Conservation (phyloP, 2,113 vertebrate species). For the Notarius quadriscutis region DNA sequence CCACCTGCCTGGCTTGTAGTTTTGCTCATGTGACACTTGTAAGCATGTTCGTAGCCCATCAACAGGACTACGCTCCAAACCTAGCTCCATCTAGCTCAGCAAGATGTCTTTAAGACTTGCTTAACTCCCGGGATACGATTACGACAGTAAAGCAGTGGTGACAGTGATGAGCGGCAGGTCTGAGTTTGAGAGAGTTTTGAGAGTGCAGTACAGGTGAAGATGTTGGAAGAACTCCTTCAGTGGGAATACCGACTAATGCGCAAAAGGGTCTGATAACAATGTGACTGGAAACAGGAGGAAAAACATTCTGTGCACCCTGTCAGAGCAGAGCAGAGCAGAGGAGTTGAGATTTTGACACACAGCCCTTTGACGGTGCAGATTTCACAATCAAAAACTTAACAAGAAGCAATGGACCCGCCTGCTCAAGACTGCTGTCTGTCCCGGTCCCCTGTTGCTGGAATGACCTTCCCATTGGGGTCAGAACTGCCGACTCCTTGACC, state of each 20-base stretch:
- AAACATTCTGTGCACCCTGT: neutral
- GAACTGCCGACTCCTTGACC: no score
- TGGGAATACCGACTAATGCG: no score
- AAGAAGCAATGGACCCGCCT: neutral
- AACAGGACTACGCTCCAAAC: neutral
- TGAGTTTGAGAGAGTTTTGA: neutral
- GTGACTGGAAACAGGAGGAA: neutral
- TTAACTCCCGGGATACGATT: neutral
- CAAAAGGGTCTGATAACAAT: neutral
- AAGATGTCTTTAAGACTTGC: neutral
- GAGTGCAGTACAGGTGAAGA: neutral
- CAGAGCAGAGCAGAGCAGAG: neutral
- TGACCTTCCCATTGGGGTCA: no score
- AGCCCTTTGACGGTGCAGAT: neutral
- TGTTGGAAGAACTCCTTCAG: neutral
- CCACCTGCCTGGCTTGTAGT: neutral
- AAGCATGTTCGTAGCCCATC: neutral
- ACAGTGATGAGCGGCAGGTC: neutral
- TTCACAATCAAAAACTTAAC: neutral
- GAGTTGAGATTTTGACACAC: neutral
- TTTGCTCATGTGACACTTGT: neutral
- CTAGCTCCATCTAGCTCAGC: neutral
- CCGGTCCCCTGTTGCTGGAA: no score
- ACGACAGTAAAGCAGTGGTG: neutral
- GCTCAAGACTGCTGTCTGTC: no score